These are phyloP conservation scores for Pachliopta kotzebuea DNA, from an alignment of 2,888 invertebrate species.

Conservation along the genomic window DNA sequence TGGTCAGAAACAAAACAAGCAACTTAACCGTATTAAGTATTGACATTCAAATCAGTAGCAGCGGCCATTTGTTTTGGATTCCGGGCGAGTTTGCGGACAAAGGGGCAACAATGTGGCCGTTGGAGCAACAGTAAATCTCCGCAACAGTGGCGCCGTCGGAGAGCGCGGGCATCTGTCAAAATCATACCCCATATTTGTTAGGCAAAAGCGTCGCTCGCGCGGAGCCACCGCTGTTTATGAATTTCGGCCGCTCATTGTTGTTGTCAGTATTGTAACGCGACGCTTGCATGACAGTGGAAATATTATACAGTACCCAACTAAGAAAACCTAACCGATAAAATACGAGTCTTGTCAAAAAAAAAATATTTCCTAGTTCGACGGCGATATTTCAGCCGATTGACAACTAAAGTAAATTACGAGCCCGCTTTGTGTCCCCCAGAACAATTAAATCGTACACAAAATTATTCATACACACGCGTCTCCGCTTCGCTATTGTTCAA, in stretches of 20 bases:
- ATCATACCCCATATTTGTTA: slow-evolving; percentile 63
- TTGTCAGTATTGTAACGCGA: slow-evolving; percentile 19
- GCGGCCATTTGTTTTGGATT: slow-evolving; percentile 72
- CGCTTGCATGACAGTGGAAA: slow-evolving; percentile 20
- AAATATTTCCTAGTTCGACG: too few relatives aligned
- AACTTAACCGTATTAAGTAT: slow-evolving; percentile 70
- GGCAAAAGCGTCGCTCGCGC: slow-evolving; percentile 39
- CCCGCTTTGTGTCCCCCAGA: slow-evolving; percentile 27
- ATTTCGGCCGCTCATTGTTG: slow-evolving; percentile 26
- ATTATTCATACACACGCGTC: slow-evolving; percentile 26
- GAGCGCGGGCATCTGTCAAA: slow-evolving; percentile 69
- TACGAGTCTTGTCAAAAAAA: slow-evolving; percentile 4
- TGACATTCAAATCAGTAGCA: slow-evolving; percentile 78
- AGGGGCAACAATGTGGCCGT: slow-evolving; percentile 65
- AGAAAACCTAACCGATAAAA: neutral
- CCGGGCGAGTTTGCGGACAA: slow-evolving; percentile 63
- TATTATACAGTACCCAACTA: slow-evolving; percentile 17
- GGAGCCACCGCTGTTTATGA: slow-evolving; percentile 20
- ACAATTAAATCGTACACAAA: slow-evolving; percentile 28
- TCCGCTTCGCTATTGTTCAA: too few relatives aligned
- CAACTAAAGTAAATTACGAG: slow-evolving; percentile 30
- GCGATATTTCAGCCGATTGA: slow-evolving; percentile 16
- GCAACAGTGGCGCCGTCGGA: slow-evolving; percentile 73
- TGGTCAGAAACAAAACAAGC: slow-evolving; percentile 69
- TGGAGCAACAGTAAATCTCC: slow-evolving; percentile 75